Evolutionary conservation across 2,888 invertebrate species (phyloP), one percentile per base, ranked within the genome.

Genomic region (Thymelicus acteon): DNA sequence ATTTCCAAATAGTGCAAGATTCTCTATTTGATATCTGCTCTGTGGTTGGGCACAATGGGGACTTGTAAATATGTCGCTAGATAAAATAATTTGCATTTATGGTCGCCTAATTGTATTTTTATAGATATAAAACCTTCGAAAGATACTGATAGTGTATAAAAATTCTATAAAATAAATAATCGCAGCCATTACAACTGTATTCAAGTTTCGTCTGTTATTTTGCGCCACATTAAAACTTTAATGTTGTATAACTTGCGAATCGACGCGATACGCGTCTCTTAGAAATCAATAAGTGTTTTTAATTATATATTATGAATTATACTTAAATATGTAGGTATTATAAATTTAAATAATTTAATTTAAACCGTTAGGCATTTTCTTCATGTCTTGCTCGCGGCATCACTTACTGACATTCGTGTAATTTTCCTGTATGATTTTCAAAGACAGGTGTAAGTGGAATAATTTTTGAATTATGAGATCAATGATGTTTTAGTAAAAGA

Each of bases 1-100:
- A 44, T 1, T 19, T 19, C 12, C 8, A 44, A 44, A 44, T 4
- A 44, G 44, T 44, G 12, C 44, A 10, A 12, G 8, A 12, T 44
- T 44, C 44, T 44, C 44, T 44, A 58, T 39, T 58, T 39, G n/a
- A 39, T 6, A 58, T 58, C 37, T 58, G n/a, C 39, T 58, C 31
- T 58, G 58, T 58, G 58, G 39, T 39, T 7, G 7, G 7, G 2
- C 13, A 31, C 58, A n/a, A 7, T 7, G 7, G 7, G 2, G 31
- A 31, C 58, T 39, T 58, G 58, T 58, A 58, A 58, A 58, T 58
- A 58, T n/a, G 13, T 58, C 58, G 58, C 58, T 58, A 58, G 58
- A 37, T 58, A 58, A 39, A 39, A 39, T 58, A 58, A 58, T 52
- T 49, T 39, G 58, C 58, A 58, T 58, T 58, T 58, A 58, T 12